Conservation (phyloP, 2,888 invertebrate genomes). For the Amphipoea oculea region DNA sequence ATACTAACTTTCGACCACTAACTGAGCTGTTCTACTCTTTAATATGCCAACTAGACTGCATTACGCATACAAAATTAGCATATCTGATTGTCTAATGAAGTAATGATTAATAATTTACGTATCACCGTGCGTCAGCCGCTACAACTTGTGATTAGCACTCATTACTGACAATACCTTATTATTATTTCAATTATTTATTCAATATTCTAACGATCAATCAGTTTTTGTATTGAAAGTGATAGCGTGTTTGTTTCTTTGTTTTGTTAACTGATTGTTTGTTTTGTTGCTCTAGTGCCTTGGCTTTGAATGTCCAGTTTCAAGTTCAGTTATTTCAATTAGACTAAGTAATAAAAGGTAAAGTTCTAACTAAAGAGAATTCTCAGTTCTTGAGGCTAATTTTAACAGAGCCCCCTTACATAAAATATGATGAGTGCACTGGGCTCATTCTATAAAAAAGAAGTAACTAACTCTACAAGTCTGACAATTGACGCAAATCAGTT, state of each 20-base stretch:
- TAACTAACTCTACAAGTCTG: background rate
- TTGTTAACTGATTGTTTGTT: conserved; percentile 37
- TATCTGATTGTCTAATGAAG: conserved; percentile 66
- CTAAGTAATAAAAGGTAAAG: background rate
- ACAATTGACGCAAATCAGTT: background rate
- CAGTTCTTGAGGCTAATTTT: background rate
- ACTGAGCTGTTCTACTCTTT: conserved; percentile 7
- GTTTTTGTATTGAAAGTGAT: conserved; percentile 58
- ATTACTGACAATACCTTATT: conserved; percentile 51
- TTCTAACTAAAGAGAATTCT: background rate
- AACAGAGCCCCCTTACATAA: background rate
- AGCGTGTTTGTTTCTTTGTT: conserved; percentile 22
- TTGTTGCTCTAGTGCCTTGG: background rate
- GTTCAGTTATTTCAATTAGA: conserved; percentile 5
- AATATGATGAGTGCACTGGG: background rate
- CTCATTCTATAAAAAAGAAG: background rate
- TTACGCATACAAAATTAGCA: conserved; percentile 50
- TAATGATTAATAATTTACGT: conserved; percentile 67
- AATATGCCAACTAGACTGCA: conserved; percentile 31
- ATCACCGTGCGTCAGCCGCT: conserved; percentile 65
- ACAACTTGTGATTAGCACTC: conserved; percentile 67
- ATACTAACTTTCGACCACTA: background rate
- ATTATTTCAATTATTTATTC: conserved; percentile 60
- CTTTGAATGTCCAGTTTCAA: conserved; percentile 2
- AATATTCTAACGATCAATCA: conserved; percentile 40